Conservation (phyloP, 2,797 vertebrate species). For the Acrocephalus scirpaceus region DNA sequence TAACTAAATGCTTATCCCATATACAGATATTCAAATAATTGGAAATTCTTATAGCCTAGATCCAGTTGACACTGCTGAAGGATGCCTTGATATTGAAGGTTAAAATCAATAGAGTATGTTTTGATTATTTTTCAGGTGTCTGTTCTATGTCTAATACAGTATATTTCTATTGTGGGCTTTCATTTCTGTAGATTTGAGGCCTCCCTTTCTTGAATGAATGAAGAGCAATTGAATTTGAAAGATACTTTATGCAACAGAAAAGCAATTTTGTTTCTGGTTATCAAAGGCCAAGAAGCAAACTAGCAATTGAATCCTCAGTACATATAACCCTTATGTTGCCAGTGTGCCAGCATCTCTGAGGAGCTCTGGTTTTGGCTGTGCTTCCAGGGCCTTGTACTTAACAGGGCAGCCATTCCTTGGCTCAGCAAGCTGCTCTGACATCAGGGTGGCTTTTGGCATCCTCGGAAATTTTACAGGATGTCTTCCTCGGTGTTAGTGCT, state of each 20-base stretch:
- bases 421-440: not conserved
- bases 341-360: not conserved
- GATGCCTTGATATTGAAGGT: constrained; percentile 75
- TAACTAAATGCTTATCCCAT: constrained; percentile 77
- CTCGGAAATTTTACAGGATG: not conserved
- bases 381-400: not conserved
- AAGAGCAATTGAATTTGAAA: constrained; percentile 84
- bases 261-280: constrained; percentile 81
- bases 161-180: constrained; percentile 74
- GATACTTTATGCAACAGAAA: constrained; percentile 82
- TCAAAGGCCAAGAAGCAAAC: constrained; percentile 77
- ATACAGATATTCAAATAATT: constrained; percentile 76
- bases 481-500: not conserved
- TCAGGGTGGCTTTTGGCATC: not conserved
- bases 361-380: not conserved
- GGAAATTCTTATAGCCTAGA: constrained; percentile 74
- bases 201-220: constrained; percentile 77
- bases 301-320: constrained; percentile 70
- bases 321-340: constrained; percentile 65
- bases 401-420: rapidly evolving
- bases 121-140: constrained; percentile 77
- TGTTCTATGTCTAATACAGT: constrained; percentile 74
- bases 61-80: constrained; percentile 67
- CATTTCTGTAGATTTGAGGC: constrained; percentile 74
- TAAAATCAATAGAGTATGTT: constrained; percentile 77